Percentiles rank a stretch among this genome's conserved stretches.
Conservation (phyloP, 2,113 vertebrate species). For the Zosterops japonicus region DNA sequence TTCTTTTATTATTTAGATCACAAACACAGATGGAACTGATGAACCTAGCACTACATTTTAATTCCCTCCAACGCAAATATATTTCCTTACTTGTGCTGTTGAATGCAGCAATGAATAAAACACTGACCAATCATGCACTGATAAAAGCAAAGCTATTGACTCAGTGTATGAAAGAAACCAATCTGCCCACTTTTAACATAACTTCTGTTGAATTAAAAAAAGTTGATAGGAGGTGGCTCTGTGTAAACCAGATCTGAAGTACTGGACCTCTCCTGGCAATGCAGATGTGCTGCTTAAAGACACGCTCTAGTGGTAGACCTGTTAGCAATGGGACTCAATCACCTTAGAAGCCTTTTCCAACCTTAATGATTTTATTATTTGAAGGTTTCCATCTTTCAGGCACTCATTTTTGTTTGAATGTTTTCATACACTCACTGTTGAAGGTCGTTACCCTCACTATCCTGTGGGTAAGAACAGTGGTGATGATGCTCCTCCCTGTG, state of each 20-base stretch:
- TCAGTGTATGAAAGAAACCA: background rate
- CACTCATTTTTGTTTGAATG: background rate
- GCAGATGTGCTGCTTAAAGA: background rate
- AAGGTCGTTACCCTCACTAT: background rate
- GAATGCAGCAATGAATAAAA: constrained; percentile 20
- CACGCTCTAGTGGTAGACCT: background rate
- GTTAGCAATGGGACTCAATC: background rate
- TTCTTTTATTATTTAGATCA: constrained; percentile 71
- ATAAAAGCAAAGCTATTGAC: constrained; percentile 36
- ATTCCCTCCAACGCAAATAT: constrained; percentile 63
- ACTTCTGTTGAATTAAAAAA: background rate
- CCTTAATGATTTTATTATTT: background rate
- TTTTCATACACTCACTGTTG: background rate
- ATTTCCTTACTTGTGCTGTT: constrained; percentile 47
- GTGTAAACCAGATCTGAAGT: background rate
- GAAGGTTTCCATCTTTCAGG: background rate
- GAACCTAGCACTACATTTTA: constrained; percentile 68
- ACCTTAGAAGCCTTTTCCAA: background rate
- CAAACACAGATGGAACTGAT: constrained; percentile 68
- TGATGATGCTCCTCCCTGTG: background rate
- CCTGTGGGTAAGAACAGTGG: background rate
- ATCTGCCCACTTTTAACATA: background rate
- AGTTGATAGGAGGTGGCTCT: background rate
- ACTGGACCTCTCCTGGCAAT: background rate
- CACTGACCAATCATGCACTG: constrained; percentile 9